phyloP scores from a whole-genome alignment of 1,140 invertebrate species.

The Pseudomyrmex cubaensis region DNA sequence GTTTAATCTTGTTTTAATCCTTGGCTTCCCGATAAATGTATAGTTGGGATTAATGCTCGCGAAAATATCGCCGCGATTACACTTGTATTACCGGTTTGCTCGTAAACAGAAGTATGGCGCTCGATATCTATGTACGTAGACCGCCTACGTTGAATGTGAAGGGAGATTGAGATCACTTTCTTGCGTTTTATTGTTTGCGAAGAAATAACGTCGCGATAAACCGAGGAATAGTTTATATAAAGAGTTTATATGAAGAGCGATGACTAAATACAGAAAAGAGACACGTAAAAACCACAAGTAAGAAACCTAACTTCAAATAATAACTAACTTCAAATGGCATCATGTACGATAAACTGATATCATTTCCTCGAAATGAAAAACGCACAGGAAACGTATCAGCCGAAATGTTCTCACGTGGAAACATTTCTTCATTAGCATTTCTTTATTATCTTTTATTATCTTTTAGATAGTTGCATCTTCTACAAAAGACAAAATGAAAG shows the following conservation, averaged over 20 bases:
- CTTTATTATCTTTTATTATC: constrained; percentile 53
- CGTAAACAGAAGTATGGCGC: constrained; percentile 41
- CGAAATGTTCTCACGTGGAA: neutral
- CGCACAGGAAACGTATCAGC: no score
- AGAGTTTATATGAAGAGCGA: no score
- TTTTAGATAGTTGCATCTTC: neutral
- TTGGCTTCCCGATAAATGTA: constrained; percentile 60
- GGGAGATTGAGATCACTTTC: neutral
- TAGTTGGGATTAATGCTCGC: constrained; percentile 53
- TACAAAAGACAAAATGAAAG: constrained; percentile 5
- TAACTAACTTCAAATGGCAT: neutral
- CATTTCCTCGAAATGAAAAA: no score
- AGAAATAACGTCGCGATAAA: neutral
- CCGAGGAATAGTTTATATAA: neutral
- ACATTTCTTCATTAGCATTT: constrained; percentile 29
- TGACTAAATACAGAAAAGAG: neutral
- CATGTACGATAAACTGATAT: neutral
- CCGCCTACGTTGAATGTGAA: neutral
- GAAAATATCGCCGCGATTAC: constrained; percentile 59
- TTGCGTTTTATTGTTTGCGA: neutral
- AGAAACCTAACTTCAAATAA: constrained; percentile 2
- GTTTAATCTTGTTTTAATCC: constrained; percentile 66
- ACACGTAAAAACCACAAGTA: no score
- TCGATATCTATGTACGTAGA: neutral
- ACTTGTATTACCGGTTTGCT: constrained; percentile 36